phyloP scores from a whole-genome alignment of 2,888 invertebrate species.

The Cephus runcator region DNA sequence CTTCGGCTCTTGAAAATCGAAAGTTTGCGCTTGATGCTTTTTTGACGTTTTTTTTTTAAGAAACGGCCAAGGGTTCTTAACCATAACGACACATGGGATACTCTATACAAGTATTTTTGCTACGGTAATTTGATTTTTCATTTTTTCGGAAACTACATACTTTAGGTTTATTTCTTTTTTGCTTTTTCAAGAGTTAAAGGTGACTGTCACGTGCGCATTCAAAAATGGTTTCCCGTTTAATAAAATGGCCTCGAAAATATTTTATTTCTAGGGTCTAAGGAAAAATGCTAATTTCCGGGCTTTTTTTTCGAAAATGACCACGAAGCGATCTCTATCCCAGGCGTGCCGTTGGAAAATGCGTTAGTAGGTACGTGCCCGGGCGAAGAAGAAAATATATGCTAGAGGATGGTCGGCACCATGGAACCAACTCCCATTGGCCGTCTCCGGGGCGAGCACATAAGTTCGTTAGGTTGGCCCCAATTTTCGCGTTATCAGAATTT shows the following conservation, averaged over 20 bases:
- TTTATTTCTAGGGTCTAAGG: not conserved
- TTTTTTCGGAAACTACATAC: not conserved
- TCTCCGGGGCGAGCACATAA: slow-evolving; percentile 41
- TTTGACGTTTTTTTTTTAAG: not conserved
- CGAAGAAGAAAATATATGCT: slow-evolving; percentile 42
- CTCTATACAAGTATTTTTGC: not conserved
- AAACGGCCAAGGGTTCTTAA: not conserved
- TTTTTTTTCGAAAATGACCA: not conserved
- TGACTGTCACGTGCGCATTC: not conserved
- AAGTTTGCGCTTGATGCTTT: not conserved
- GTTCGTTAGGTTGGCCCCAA: slow-evolving; percentile 59
- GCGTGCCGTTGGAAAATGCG: slow-evolving; percentile 38
- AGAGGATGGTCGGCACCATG: slow-evolving; percentile 21
- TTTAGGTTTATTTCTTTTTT: not conserved
- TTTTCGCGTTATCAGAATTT: slow-evolving; percentile 59
- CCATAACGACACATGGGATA: not conserved
- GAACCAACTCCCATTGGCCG: not conserved
- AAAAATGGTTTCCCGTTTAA: not conserved
- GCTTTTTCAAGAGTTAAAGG: not conserved
- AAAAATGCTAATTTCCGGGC: not conserved
- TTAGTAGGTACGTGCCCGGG: slow-evolving; percentile 35
- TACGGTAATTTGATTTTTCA: not conserved
- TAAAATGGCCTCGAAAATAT: not conserved
- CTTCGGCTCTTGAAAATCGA: not conserved
- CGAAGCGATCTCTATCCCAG: not conserved